Evolutionary conservation across 2,888 invertebrate genomes (phyloP).

Genomic region (Drosophila leonis): DNA sequence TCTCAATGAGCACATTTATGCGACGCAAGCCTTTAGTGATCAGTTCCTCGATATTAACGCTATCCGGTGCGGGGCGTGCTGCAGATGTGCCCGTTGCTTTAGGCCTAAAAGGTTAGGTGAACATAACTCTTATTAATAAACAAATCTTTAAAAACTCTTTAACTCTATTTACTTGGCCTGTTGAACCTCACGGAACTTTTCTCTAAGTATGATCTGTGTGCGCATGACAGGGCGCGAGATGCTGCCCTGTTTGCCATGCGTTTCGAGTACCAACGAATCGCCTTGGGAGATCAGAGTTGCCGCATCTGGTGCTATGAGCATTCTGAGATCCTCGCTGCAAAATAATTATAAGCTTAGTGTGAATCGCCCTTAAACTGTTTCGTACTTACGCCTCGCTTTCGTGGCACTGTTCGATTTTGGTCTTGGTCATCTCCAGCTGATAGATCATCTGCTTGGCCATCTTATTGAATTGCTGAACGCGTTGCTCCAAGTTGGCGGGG

Average conservation of each 20-base stretch:
- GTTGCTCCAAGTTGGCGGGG: constrained; percentile 78
- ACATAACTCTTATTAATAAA: too few relatives aligned
- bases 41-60: constrained; percentile 83
- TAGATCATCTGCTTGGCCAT: constrained; percentile 84
- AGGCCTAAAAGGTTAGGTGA: too few relatives aligned
- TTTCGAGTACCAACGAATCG: constrained; percentile 90
- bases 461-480: constrained; percentile 84
- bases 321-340: constrained; percentile 83
- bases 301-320: constrained; percentile 89
- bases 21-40: constrained; percentile 84
- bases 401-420: constrained; percentile 81
- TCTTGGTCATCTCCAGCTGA: constrained; percentile 83
- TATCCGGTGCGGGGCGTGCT: constrained; percentile 66
- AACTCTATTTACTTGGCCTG: constrained; percentile 80
- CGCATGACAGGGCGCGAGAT: constrained; percentile 84
- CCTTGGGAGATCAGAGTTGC: constrained; percentile 92
- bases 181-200: constrained; percentile 85
- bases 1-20: constrained; percentile 84
- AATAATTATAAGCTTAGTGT: not conserved
- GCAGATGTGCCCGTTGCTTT: constrained; percentile 49
- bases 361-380: not conserved
- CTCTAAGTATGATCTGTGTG: constrained; percentile 84
- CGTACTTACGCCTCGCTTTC: constrained; percentile 82
- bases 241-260: constrained; percentile 86
- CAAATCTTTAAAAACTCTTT: rapidly evolving